These are phyloP conservation scores for Schizaphis graminum DNA, from an alignment of 2,888 invertebrate species.

Conservation along the genomic window DNA sequence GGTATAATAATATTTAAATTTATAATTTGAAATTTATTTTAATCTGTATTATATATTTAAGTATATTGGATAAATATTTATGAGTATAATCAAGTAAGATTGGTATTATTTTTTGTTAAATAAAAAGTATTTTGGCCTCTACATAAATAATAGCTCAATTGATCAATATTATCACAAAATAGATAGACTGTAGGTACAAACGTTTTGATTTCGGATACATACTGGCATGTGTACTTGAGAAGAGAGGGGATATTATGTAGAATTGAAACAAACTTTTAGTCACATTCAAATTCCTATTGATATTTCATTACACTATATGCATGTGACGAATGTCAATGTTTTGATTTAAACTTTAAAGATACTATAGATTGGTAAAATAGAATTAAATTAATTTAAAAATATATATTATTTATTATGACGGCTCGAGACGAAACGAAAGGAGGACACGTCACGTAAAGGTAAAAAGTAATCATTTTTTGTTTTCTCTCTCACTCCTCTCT, in stretches of 20 bases:
- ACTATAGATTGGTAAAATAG: constrained; percentile 28
- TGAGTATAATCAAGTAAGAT: background rate
- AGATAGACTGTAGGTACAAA: background rate
- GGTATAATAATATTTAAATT: background rate
- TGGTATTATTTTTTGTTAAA: background rate
- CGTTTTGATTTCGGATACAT: background rate
- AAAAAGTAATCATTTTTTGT: constrained; percentile 58
- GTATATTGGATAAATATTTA: background rate
- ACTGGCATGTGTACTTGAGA: background rate
- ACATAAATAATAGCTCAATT: background rate
- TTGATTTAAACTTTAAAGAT: constrained; percentile 33
- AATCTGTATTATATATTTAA: background rate
- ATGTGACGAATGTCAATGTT: background rate
- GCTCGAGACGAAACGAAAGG: constrained; percentile 46
- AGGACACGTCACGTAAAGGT: constrained; percentile 64
- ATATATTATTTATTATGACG: constrained; percentile 57
- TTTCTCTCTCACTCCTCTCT: constrained; percentile 47
- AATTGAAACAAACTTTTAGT: constrained; percentile 30
- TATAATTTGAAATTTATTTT: background rate
- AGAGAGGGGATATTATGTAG: constrained; percentile 23
- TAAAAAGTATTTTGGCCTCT: background rate
- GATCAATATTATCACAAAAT: background rate
- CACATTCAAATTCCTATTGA: constrained; percentile 4
- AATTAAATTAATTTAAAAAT: constrained; percentile 60
- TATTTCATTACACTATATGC: background rate